A percentile compares a stretch with the other conserved stretches of the same genome.
phyloP scores from a whole-genome alignment of 30 jellyfish, hydroid and myxozoan species.

The Hydractinia echinata region DNA sequence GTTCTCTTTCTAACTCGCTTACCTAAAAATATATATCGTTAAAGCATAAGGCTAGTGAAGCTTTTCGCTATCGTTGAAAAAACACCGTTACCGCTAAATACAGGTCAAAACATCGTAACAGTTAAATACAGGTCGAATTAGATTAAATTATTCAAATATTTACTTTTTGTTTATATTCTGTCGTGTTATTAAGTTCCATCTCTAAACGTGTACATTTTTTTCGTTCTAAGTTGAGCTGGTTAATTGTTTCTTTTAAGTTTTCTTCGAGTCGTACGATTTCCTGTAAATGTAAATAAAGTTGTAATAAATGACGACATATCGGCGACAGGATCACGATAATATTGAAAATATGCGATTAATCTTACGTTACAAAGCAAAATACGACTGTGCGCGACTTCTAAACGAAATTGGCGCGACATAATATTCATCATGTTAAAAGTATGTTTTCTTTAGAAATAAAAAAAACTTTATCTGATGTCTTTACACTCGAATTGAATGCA shows the following conservation, averaged over 20 bases:
- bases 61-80: no score
- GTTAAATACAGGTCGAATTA: no score
- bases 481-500: no score
- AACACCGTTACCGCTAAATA: no score
- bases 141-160: no score
- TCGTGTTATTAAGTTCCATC: slow-evolving; percentile 7
- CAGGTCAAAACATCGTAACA: no score
- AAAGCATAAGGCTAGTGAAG: no score
- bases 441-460: no score
- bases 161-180: no score
- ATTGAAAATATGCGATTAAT: not conserved
- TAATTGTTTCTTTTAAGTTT: slow-evolving; percentile 51
- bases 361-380: slow-evolving; percentile 11
- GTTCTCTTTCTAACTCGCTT: not conserved
- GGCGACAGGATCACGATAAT: not conserved
- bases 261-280: slow-evolving; percentile 72
- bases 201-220: slow-evolving; percentile 23
- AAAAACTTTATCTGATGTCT: no score
- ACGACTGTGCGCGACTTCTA: slow-evolving; percentile 8
- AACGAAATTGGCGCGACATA: not conserved
- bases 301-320: not conserved
- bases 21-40: no score
- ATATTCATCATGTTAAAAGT: not conserved
- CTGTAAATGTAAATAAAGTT: slow-evolving; percentile 27
- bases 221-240: slow-evolving; percentile 71